phyloP scores from a whole-genome alignment of 23 tunicate genomes.

The Trididemnum clinides region DNA sequence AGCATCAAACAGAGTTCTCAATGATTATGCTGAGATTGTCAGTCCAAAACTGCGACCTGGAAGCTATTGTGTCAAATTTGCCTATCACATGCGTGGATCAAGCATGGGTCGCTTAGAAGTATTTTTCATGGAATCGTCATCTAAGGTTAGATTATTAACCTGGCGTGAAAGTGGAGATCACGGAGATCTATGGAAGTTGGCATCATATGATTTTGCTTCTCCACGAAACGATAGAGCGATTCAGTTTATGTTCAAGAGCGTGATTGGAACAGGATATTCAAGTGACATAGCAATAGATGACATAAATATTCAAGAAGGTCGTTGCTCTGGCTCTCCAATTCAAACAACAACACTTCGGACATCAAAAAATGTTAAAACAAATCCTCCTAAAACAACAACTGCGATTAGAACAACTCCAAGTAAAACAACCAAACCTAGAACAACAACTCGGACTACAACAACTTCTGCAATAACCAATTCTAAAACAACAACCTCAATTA shows the following conservation, averaged over 20 bases:
- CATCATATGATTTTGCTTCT: slow-evolving; percentile 13
- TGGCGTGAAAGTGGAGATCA: slow-evolving; percentile 15
- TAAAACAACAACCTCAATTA: neutral
- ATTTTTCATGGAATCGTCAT: neutral
- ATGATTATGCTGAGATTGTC: neutral
- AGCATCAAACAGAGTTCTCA: neutral
- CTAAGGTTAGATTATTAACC: neutral
- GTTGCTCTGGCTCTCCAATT: neutral
- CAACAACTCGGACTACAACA: neutral
- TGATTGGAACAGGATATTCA: slow-evolving; percentile 13
- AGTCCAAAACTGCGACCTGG: neutral
- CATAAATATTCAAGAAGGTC: slow-evolving; percentile 1
- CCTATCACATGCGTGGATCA: slow-evolving; percentile 63
- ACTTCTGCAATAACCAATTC: neutral
- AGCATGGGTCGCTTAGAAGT: slow-evolving; percentile 48
- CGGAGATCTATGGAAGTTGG: slow-evolving; percentile 36
- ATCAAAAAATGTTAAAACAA: neutral
- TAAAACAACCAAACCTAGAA: neutral
- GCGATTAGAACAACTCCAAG: neutral
- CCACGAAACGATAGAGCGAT: neutral
- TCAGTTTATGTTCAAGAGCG: slow-evolving; percentile 14
- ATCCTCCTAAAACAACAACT: too few species aligned
- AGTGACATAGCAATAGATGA: slow-evolving; percentile 58
- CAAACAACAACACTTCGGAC: neutral
- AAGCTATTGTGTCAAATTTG: slow-evolving; percentile 17